Conservation (phyloP, 2,888 invertebrate genomes). For the Therioaphis trifolii region DNA sequence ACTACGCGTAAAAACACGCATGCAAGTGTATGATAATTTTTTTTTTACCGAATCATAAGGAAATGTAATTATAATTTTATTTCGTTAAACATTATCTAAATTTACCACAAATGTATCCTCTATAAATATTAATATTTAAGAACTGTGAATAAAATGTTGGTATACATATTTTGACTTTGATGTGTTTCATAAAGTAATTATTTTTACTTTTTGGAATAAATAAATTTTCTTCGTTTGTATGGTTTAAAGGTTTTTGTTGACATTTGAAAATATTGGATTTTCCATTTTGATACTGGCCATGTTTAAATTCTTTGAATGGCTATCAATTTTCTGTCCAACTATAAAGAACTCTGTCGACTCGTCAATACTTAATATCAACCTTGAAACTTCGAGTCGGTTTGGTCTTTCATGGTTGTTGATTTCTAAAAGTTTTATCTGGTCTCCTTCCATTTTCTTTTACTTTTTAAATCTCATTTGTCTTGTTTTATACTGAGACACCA, state of each 20-base stretch:
- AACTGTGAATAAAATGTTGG: background rate
- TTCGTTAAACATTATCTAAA: background rate
- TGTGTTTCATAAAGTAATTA: background rate
- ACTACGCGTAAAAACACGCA: background rate
- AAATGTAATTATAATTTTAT: background rate
- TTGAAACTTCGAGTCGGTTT: slow-evolving; percentile 1
- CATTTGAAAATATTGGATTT: background rate
- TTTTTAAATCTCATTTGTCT: background rate
- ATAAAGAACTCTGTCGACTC: background rate
- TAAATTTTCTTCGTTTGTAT: background rate
- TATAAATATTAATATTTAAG: background rate
- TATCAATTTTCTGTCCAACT: background rate
- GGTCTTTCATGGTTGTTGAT: background rate
- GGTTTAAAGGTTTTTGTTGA: background rate
- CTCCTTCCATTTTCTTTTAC: background rate
- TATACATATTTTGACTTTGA: background rate
- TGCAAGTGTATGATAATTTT: background rate
- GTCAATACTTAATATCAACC: slow-evolving; percentile 7
- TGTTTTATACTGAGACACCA: background rate
- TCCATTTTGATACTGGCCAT: background rate
- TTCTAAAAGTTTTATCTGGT: background rate
- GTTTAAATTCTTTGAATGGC: slow-evolving; percentile 4
- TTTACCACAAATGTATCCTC: background rate
- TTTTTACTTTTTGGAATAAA: background rate
- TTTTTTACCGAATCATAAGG: background rate